Percentiles rank a stretch among this genome's conserved stretches.
Evolutionary conservation across 2,113 vertebrate species (phyloP).

Genomic region (Macquaria ambigua): DNA sequence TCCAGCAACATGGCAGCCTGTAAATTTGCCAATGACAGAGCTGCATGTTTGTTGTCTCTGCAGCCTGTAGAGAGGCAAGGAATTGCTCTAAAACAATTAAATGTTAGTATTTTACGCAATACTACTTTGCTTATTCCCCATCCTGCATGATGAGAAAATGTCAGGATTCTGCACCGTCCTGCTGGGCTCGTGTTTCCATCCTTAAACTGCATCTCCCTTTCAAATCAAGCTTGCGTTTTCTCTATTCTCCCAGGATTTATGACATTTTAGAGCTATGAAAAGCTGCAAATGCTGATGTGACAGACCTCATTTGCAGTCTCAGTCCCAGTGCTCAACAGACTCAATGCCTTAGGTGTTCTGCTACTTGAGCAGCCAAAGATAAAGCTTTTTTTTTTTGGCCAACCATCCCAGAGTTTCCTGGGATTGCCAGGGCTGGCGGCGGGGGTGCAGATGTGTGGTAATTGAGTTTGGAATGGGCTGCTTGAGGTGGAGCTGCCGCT

Average conservation of each 20-base stretch:
- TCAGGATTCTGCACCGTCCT: constrained; percentile 31
- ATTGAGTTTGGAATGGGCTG: constrained; percentile 77
- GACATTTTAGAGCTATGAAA: constrained; percentile 68
- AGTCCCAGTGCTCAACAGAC: constrained; percentile 57
- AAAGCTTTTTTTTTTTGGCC: constrained; percentile 54
- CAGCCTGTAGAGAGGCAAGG: not conserved
- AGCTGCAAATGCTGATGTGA: constrained; percentile 72
- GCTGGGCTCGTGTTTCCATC: constrained; percentile 50
- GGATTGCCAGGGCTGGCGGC: constrained; percentile 61
- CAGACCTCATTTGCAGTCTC: constrained; percentile 73
- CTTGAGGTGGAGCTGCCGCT: constrained; percentile 74
- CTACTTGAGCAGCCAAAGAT: constrained; percentile 68
- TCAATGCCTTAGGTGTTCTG: constrained; percentile 68
- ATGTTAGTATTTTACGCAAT: not conserved
- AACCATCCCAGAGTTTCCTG: constrained; percentile 40
- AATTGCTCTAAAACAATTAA: constrained; percentile 34
- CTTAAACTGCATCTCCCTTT: constrained; percentile 51
- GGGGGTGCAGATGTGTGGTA: constrained; percentile 73
- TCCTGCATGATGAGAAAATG: constrained; percentile 29
- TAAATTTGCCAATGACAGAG: constrained; percentile 1
- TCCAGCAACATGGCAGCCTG: not conserved
- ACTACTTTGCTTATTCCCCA: constrained; percentile 21
- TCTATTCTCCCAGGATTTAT: constrained; percentile 56
- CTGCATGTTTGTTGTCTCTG: constrained; percentile 20
- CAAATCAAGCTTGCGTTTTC: constrained; percentile 40